Evolutionary conservation across 2,113 vertebrate species (phyloP).

Genomic region (Eulemur rufifrons): DNA sequence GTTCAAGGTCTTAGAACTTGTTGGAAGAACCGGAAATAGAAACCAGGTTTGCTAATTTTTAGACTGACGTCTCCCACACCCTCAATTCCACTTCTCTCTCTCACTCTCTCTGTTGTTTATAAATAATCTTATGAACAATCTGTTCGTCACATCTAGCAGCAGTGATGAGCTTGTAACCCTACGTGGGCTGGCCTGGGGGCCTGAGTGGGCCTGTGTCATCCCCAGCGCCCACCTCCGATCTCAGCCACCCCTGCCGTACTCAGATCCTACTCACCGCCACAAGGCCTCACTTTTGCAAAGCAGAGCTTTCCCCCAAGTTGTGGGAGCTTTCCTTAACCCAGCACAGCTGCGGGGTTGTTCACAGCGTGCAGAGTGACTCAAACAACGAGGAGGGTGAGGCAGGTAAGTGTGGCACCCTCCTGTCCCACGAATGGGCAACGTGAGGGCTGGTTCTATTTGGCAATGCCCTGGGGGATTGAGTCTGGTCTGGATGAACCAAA

Average conservation of each 20-base stretch:
- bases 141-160: neutral
- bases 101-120: neutral
- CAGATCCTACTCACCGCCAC: neutral
- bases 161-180: neutral
- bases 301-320: neutral
- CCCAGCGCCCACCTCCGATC: neutral
- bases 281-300: neutral
- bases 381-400: neutral
- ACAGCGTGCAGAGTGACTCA: neutral
- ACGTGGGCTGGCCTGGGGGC: neutral
- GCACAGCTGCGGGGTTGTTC: neutral
- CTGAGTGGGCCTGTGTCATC: neutral
- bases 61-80: neutral
- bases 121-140: neutral
- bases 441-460: neutral
- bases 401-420: neutral
- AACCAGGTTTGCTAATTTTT: neutral
- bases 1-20: neutral
- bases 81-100: neutral
- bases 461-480: neutral
- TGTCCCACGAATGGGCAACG: neutral
- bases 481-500: neutral
- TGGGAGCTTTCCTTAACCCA: neutral
- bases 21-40: neutral
- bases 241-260: neutral